These are phyloP conservation scores for Helicoverpa armigera DNA, from an alignment of 1,140 invertebrate genomes.

Conservation along the genomic window DNA sequence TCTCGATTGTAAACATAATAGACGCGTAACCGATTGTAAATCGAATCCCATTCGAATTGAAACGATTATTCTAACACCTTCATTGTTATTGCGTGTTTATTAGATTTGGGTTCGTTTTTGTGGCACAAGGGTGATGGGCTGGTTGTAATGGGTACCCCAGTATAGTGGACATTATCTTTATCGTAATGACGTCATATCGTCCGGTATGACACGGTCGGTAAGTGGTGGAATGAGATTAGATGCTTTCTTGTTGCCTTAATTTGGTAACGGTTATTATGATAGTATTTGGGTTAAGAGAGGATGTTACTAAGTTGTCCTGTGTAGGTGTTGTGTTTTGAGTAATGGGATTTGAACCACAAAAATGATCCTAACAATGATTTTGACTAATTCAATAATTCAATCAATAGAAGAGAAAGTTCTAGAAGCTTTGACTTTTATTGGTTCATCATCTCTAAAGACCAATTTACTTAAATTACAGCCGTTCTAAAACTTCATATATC, in stretches of 20 bases:
- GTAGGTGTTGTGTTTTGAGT: neutral
- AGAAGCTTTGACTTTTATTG: no score
- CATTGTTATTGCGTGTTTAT: constrained; percentile 77
- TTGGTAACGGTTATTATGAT: constrained; percentile 1
- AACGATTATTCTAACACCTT: constrained; percentile 75
- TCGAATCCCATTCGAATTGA: constrained; percentile 65
- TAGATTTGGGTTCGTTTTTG: constrained; percentile 60
- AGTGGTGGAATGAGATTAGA: constrained; percentile 20
- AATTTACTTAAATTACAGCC: no score
- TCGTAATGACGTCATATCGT: constrained; percentile 22
- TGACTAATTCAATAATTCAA: no score
- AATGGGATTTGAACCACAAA: no score
- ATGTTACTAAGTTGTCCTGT: neutral
- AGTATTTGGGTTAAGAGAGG: neutral
- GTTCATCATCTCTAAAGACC: no score
- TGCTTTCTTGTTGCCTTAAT: constrained; percentile 30
- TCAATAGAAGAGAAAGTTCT: no score
- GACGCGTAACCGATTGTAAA: constrained; percentile 58
- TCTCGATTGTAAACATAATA: constrained; percentile 48
- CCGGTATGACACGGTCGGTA: constrained; percentile 26
- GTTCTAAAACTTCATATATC: no score
- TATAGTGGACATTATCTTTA: constrained; percentile 51
- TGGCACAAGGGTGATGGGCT: constrained; percentile 58
- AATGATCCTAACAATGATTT: no score
- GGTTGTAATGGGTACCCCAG: constrained; percentile 46